Evolutionary conservation across 1,140 invertebrate genomes (phyloP).

Genomic region (Pogonus chalceus): DNA sequence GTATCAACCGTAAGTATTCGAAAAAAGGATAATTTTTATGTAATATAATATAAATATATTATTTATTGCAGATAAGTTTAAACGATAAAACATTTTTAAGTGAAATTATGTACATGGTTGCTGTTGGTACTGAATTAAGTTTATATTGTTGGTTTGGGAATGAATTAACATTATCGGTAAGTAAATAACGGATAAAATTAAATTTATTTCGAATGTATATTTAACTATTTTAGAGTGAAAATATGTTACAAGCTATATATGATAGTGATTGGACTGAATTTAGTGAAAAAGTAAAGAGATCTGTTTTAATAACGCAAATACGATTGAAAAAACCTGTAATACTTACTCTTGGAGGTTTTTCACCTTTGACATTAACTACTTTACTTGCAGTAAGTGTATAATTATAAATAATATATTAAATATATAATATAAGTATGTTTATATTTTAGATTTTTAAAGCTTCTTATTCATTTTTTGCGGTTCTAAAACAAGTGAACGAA

Average conservation of each 20-base stretch:
- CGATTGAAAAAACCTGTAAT: constrained; percentile 38
- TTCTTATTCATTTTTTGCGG: constrained; percentile 40
- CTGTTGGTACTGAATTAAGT: constrained; percentile 39
- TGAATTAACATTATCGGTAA: constrained; percentile 42
- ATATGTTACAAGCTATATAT: constrained; percentile 32
- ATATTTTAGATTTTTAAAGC: constrained; percentile 37
- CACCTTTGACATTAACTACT: constrained; percentile 37
- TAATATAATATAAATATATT: neutral
- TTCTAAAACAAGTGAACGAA: constrained; percentile 34
- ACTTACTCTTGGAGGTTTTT: constrained; percentile 40
- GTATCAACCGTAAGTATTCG: constrained; percentile 24
- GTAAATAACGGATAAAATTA: constrained; percentile 11
- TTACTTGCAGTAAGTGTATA: constrained; percentile 33
- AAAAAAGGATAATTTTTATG: neutral
- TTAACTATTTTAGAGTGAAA: constrained; percentile 27
- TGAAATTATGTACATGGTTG: constrained; percentile 37
- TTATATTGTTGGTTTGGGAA: constrained; percentile 48
- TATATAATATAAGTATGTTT: neutral
- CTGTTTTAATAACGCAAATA: constrained; percentile 37
- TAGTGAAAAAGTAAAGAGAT: constrained; percentile 29
- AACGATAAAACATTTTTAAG: constrained; percentile 36
- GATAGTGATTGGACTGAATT: constrained; percentile 36
- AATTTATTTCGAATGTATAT: neutral
- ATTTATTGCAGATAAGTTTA: constrained; percentile 10
- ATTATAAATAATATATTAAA: neutral